A percentile compares a stretch with the other conserved stretches of the same genome.
Conservation (phyloP, 2,797 vertebrate genomes). For the Parotocinclus haroldoi region DNA sequence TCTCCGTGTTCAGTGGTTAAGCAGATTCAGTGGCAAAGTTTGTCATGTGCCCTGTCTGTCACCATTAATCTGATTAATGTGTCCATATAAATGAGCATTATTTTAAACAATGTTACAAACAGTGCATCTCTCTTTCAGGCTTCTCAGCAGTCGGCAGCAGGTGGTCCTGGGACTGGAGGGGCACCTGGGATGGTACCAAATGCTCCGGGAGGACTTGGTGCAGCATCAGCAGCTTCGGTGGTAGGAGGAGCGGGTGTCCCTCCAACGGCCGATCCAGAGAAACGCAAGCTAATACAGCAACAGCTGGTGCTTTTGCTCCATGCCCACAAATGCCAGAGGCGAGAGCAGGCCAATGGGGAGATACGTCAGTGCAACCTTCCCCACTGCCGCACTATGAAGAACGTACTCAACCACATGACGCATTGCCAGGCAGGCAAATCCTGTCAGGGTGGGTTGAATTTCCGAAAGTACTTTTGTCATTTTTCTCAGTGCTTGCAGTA, state of each 20-base stretch:
- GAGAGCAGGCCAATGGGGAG: conserved; percentile 93
- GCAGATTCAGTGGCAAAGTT: no score
- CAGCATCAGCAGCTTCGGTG: conserved; percentile 77
- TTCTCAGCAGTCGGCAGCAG: conserved; percentile 81
- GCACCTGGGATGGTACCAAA: conserved; percentile 65
- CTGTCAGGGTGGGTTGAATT: conserved; percentile 84
- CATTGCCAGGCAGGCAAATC: conserved; percentile 98
- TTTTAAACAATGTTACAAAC: no score
- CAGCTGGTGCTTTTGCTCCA: conserved; percentile 94
- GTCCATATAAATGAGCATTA: no score
- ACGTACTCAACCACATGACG: conserved; percentile 98
- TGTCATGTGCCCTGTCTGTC: no score
- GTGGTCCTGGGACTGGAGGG: conserved; percentile 64
- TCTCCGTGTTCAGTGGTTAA: no score
- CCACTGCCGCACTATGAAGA: conserved; percentile 98
- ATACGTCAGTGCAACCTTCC: conserved; percentile 93
- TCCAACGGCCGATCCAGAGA: conserved; percentile 94
- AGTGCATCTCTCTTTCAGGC: conserved; percentile 59
- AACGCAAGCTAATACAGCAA: conserved; percentile 97
- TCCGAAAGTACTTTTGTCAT: no score
- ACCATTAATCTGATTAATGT: no score
- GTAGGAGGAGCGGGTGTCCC: conserved; percentile 80
- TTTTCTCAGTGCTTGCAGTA: not conserved
- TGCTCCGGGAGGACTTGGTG: conserved; percentile 74
- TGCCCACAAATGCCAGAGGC: conserved; percentile 95